These are phyloP conservation scores for Hypercompe scribonia DNA, from an alignment of 2,888 invertebrate species.

Conservation along the genomic window DNA sequence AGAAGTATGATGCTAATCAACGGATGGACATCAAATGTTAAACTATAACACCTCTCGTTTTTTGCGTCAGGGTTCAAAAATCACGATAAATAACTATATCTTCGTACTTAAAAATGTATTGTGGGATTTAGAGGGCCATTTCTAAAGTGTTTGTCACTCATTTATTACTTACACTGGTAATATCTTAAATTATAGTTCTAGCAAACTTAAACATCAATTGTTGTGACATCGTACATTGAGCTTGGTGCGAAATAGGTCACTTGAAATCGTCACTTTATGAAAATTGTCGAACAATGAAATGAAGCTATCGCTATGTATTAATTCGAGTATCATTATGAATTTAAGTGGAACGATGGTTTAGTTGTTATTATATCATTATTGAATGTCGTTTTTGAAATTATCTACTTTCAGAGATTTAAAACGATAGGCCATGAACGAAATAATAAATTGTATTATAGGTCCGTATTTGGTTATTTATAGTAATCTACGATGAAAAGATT, in stretches of 20 bases:
- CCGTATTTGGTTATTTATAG: too few species aligned
- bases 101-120: background rate
- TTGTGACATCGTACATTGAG: conserved; percentile 47
- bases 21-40: too few species aligned
- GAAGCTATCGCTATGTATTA: conserved; percentile 40
- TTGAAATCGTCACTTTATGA: conserved; percentile 37
- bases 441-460: background rate
- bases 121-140: conserved; percentile 15
- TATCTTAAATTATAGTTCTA: conserved; percentile 27
- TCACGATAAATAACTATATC: too few species aligned
- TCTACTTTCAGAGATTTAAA: background rate
- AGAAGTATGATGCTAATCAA: too few species aligned
- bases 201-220: conserved; percentile 47
- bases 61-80: too few species aligned
- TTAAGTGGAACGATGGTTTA: conserved; percentile 20
- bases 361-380: background rate
- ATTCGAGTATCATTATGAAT: conserved; percentile 39
- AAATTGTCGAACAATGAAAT: conserved; percentile 47
- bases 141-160: conserved; percentile 22
- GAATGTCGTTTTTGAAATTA: background rate
- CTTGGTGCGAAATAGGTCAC: conserved; percentile 54
- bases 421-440: background rate
- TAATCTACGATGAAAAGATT: too few species aligned
- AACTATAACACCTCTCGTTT: too few species aligned
- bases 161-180: background rate